These are phyloP conservation scores for Enteromius thamalakanensis DNA, from an alignment of 2,797 vertebrate species.

Conservation along the genomic window DNA sequence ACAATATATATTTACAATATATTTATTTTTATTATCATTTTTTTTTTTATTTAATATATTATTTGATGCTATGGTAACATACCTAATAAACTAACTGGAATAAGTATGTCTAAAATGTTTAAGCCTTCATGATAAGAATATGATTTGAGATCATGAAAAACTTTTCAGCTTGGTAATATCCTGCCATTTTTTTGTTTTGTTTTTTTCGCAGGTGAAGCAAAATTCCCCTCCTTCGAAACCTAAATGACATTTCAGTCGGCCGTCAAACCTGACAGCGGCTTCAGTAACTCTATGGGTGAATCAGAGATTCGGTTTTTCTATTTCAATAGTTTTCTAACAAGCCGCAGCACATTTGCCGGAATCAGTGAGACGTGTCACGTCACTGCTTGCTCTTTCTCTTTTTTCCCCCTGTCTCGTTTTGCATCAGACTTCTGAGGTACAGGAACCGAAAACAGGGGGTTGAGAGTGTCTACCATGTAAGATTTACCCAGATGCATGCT, in stretches of 20 bases:
- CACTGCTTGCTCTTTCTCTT: neutral
- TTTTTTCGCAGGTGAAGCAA: neutral
- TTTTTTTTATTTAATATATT: too few species aligned
- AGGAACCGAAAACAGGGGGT: conserved; percentile 58
- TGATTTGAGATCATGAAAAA: too few species aligned
- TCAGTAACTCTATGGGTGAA: neutral
- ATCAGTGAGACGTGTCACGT: neutral
- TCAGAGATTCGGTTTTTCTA: neutral
- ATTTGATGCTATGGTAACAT: neutral
- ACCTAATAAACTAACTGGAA: neutral
- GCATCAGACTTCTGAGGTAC: conserved; percentile 37
- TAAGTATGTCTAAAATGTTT: neutral
- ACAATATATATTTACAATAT: neutral
- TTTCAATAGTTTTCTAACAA: neutral
- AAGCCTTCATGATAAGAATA: neutral
- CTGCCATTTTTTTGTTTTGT: neutral
- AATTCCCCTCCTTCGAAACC: neutral
- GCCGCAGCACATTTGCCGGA: conserved; percentile 14
- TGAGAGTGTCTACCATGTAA: neutral
- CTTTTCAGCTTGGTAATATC: neutral
- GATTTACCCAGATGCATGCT: conserved; percentile 27
- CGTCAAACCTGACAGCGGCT: neutral
- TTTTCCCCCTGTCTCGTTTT: neutral
- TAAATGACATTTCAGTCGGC: neutral
- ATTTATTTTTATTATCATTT: neutral